Percentiles rank a stretch among this genome's conserved stretches.
Evolutionary conservation across 2,888 invertebrate genomes (phyloP).

Genomic region (Tachina grossa): DNA sequence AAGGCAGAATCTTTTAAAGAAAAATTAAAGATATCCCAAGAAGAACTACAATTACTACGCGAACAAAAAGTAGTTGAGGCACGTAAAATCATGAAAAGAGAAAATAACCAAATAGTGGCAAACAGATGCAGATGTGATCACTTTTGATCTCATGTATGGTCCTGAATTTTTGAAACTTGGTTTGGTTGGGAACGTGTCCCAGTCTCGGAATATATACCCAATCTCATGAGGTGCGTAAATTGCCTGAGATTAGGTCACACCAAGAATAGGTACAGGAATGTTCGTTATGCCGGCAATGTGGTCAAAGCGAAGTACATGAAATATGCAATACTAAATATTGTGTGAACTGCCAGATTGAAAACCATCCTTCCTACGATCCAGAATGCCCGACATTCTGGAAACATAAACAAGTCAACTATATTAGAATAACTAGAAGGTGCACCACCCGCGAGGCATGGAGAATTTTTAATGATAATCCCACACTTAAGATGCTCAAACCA

Average conservation of each 20-base stretch:
- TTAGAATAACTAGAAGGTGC: not conserved
- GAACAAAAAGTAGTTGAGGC: conserved; percentile 38
- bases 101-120: not conserved
- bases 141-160: not conserved
- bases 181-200: not conserved
- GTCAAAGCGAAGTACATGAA: too few species aligned
- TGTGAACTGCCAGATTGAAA: not conserved
- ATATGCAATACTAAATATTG: not conserved
- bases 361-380: not conserved
- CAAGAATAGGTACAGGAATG: not conserved
- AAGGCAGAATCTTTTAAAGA: conserved; percentile 3
- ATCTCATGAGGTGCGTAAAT: not conserved
- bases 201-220: not conserved
- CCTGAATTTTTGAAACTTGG: not conserved
- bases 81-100: conserved; percentile 20
- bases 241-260: not conserved
- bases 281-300: not conserved
- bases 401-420: not conserved
- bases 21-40: not conserved
- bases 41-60: too few species aligned
- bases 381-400: not conserved
- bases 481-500: not conserved
- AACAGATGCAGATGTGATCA: conserved; percentile 16
- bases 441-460: not conserved
- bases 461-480: not conserved